These are phyloP conservation scores for Glareola pratincola DNA, from an alignment of 2,113 vertebrate genomes.

Conservation along the genomic window DNA sequence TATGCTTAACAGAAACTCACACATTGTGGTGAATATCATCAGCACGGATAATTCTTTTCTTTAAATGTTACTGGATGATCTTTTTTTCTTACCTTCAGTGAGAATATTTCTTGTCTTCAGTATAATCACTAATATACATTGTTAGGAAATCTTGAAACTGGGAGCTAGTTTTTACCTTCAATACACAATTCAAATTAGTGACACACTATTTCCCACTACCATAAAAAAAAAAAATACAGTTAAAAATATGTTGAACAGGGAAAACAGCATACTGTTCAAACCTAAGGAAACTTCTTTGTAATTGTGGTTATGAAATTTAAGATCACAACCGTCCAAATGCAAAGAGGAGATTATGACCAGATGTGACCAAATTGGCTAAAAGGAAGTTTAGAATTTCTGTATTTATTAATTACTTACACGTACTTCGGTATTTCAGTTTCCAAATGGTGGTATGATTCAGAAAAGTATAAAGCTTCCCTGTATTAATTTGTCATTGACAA, in stretches of 20 bases:
- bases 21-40: not conserved
- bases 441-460: not conserved
- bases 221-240: not conserved
- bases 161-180: not conserved
- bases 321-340: not conserved
- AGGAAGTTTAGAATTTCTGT: not conserved
- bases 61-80: not conserved
- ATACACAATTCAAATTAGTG: not conserved
- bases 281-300: not conserved
- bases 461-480: not conserved
- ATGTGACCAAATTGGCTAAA: not conserved
- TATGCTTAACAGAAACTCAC: not conserved
- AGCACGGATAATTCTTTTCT: not conserved
- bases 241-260: not conserved
- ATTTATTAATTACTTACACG: not conserved
- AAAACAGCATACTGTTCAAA: not conserved
- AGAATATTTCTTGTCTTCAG: not conserved
- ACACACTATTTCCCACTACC: fast-evolving
- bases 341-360: not conserved
- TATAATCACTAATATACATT: not conserved
- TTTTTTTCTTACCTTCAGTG: not conserved
- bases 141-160: not conserved
- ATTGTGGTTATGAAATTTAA: not conserved
- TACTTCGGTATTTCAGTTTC: not conserved
- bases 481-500: not conserved